Conservation (phyloP, 2,888 invertebrate genomes). For the Caradrina clavipalpis region DNA sequence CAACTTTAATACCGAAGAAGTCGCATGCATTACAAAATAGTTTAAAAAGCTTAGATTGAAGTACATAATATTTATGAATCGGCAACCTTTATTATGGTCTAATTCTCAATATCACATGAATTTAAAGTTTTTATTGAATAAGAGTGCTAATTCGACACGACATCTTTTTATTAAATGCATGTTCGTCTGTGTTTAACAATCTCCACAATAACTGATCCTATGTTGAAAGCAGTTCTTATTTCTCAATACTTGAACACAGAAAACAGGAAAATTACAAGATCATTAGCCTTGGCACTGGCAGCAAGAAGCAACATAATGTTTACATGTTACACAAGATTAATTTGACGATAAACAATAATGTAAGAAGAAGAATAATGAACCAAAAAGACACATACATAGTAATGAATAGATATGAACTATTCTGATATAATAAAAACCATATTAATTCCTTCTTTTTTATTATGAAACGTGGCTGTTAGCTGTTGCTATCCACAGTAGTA, state of each 20-base stretch:
- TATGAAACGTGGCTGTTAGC: too few species aligned
- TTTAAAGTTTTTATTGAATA: background rate
- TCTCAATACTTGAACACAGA: slow-evolving; percentile 15
- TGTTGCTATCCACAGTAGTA: too few species aligned
- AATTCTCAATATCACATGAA: background rate
- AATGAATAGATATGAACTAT: background rate
- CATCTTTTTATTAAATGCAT: background rate
- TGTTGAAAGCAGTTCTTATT: slow-evolving; percentile 11
- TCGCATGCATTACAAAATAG: background rate
- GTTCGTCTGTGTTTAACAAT: background rate
- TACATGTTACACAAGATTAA: slow-evolving; percentile 10
- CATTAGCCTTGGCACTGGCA: slow-evolving; percentile 21
- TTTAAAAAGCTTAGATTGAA: background rate
- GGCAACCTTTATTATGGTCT: background rate
- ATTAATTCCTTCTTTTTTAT: too few species aligned
- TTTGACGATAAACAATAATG: slow-evolving; percentile 24
- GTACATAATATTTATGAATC: background rate
- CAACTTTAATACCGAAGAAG: too few species aligned
- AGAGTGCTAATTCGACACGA: too few species aligned
- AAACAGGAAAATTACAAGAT: slow-evolving; percentile 38
- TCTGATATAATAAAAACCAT: slow-evolving; percentile 1
- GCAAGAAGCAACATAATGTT: slow-evolving; percentile 28
- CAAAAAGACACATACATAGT: background rate
- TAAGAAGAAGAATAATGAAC: slow-evolving; percentile 8
- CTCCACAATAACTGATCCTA: slow-evolving; percentile 4